Base-by-base conservation (phyloP, 2,797 vertebrate species). In the Sebastes steindachneri region DNA sequence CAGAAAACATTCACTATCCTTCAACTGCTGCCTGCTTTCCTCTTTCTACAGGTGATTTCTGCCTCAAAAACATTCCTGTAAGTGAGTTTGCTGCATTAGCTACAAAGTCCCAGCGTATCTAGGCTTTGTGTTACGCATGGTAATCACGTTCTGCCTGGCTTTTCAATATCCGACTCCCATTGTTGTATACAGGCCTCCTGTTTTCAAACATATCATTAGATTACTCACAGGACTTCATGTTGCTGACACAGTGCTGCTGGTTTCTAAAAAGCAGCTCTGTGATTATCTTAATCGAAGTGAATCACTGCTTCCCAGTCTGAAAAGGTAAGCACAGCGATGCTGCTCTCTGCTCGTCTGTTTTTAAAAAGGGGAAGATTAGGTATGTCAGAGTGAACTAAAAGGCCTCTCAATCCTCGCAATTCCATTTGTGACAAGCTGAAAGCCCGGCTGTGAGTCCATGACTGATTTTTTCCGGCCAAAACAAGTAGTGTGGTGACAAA, bases 281-380 rank as follows among this genome's bases (percentile, higher is more conserved):
- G 75, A 86, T 90, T 86, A 86, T 83, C 86, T 86, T 85, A 88
- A 91, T 88, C 59, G 3, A 83, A 82, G 58, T 79, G 74, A 90
- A 85, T 85, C 81, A 83, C 73, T 69, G 75, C 63, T 82, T 82
- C 79, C 59, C 64, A 68, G 45, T 73, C 68, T 68, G 54, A 48
- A 48, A 81, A 64, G 26, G 75, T 79, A 62, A 77, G 73, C 66
- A 53, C 28, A 35, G 73, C 9, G 12, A 82, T 48, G 58, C 51
- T 59, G 35, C 45, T 74, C 63, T 79, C 60, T 54, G n/a, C 57
- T 71, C 1, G 8, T 7, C 53, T 31, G 10, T 67, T n/a, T 84
- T 82, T 54, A 48, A 80, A 77, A 35, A 35, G 28, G 21, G 59
- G 51, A 68, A 60, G n/a, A 84, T 58, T 54, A 65, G 15, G 60